Evolutionary conservation across 2,797 vertebrate species (phyloP).

Genomic region (Eulemur albifrons): DNA sequence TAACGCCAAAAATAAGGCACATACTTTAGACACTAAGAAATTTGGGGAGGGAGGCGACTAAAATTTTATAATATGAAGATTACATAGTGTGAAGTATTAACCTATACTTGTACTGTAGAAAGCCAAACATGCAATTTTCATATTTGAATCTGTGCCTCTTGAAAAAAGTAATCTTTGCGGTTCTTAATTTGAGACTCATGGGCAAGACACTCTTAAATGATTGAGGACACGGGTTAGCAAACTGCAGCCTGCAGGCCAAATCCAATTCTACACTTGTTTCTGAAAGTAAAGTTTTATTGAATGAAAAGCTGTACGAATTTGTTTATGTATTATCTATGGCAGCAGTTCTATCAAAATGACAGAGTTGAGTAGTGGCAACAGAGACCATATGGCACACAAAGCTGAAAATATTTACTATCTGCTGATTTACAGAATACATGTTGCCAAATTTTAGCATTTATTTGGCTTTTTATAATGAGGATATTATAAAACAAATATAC

Average conservation of each 20-base stretch:
- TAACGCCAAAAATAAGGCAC: slow-evolving; percentile 34
- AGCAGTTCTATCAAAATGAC: neutral
- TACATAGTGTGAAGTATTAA: neutral
- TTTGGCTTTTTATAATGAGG: neutral
- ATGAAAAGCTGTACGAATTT: neutral
- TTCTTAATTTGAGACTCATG: neutral
- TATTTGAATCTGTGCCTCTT: neutral
- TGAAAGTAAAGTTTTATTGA: neutral
- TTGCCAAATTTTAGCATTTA: neutral
- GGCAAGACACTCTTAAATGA: neutral
- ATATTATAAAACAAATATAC: neutral
- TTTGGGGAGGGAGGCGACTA: neutral
- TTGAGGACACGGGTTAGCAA: neutral
- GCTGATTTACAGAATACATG: neutral
- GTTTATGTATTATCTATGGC: neutral
- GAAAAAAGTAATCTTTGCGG: neutral
- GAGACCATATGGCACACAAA: neutral
- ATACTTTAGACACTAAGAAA: neutral
- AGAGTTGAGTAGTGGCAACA: neutral
- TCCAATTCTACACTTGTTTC: neutral
- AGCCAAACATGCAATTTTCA: neutral
- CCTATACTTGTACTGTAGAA: neutral
- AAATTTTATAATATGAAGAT: neutral
- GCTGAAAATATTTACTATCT: neutral
- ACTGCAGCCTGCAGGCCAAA: neutral